A percentile compares a stretch with the other conserved stretches of the same genome.
Evolutionary conservation across 2,113 vertebrate genomes (phyloP).

Genomic region (Pterocles burchelli): DNA sequence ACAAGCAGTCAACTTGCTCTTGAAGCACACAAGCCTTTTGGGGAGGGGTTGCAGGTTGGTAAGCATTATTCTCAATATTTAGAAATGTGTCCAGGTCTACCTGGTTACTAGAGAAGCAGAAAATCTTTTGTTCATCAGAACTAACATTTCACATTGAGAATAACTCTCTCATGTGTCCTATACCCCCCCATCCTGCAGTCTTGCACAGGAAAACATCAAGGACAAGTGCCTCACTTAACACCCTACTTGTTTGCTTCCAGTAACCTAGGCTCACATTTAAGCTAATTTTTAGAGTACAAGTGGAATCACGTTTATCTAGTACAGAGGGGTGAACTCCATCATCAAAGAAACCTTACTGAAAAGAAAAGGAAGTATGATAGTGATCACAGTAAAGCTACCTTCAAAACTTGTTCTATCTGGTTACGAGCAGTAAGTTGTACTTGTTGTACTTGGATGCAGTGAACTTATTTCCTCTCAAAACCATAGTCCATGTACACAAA

Average conservation of each 20-base stretch:
- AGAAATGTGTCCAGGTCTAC: neutral
- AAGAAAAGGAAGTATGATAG: neutral
- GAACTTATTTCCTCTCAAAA: neutral
- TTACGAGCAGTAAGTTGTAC: neutral
- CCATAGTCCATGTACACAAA: neutral
- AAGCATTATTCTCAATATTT: neutral
- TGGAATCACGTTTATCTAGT: neutral
- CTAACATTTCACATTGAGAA: neutral
- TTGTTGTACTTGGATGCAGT: neutral
- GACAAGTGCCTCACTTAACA: neutral
- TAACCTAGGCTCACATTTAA: neutral
- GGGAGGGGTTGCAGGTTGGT: neutral
- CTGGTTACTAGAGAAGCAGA: neutral
- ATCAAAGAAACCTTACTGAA: neutral
- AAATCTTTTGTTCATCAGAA: neutral
- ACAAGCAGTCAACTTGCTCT: neutral
- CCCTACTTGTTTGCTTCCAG: neutral
- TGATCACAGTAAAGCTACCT: neutral
- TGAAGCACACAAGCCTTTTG: neutral
- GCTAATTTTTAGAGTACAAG: neutral
- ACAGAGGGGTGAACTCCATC: neutral
- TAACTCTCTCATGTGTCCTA: neutral
- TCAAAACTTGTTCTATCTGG: neutral
- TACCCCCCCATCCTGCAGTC: neutral
- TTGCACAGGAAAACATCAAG: neutral